Percentiles rank a stretch among this genome's conserved stretches.
Evolutionary conservation across 2,888 invertebrate species (phyloP).

Genomic region (Cataglyphis rosenhaueri): DNA sequence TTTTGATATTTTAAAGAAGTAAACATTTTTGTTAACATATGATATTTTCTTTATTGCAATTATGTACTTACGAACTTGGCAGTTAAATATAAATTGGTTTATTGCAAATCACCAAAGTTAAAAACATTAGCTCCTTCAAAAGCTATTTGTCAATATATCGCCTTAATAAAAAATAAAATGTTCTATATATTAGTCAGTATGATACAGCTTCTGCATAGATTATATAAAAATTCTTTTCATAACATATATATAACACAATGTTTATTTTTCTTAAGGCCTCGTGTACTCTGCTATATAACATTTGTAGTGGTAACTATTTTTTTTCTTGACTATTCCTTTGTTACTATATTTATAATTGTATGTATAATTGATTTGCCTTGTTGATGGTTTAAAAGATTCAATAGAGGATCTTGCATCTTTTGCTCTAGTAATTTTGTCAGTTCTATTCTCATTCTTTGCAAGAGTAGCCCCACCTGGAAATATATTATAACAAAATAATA

Average conservation of each 20-base stretch:
- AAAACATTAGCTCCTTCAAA: neutral
- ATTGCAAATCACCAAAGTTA: neutral
- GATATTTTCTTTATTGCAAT: neutral
- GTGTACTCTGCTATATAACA: neutral
- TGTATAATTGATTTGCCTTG: conserved; percentile 92
- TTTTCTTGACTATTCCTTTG: conserved; percentile 69
- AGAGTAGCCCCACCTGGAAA: conserved; percentile 91
- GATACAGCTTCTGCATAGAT: neutral
- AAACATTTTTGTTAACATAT: neutral
- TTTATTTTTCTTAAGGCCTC: conserved; percentile 3
- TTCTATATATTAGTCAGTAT: neutral
- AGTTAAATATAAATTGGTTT: neutral
- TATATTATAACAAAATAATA: conserved; percentile 58
- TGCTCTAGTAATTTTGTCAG: conserved; percentile 92
- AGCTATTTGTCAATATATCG: neutral
- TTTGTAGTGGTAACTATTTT: neutral
- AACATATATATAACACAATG: neutral
- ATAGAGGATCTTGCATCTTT: conserved; percentile 93
- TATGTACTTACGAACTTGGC: neutral
- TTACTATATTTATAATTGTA: conserved; percentile 91
- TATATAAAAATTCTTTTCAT: neutral
- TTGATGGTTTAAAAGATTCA: conserved; percentile 90
- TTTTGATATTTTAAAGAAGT: neutral
- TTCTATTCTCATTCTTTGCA: conserved; percentile 92
- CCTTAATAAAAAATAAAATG: neutral